Percentiles rank a stretch among this genome's conserved stretches.
Conservation (phyloP, 23 tunicate genomes). For the Phallusia fumigata region DNA sequence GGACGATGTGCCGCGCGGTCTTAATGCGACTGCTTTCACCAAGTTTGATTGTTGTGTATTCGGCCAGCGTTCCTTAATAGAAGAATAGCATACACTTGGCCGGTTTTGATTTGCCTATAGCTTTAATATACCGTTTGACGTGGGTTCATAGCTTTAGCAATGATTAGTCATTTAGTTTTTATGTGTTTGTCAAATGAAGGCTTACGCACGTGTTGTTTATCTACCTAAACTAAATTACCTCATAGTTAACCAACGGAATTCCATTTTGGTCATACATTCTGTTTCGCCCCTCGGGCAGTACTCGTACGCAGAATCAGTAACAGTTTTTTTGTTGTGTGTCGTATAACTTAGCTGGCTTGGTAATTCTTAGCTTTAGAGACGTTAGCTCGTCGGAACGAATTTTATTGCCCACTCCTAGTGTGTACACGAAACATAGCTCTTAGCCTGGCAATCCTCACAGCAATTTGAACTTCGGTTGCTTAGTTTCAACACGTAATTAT, state of each 20-base stretch:
- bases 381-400: background rate
- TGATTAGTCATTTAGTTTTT: background rate
- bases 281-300: background rate
- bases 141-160: background rate
- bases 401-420: no score
- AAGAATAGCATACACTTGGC: background rate
- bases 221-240: background rate
- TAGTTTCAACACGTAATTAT: background rate
- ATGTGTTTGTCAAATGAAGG: background rate
- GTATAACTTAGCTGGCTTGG: background rate
- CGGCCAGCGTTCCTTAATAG: no score
- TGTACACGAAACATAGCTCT: no score
- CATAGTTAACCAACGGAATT: background rate
- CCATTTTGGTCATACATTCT: background rate
- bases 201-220: background rate
- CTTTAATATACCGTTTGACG: background rate
- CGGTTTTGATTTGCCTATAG: background rate
- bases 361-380: background rate
- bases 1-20: no score
- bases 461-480: background rate
- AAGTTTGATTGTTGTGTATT: no score
- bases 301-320: background rate
- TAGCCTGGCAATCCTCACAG: background rate
- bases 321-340: conserved; percentile 8
- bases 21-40: no score